Evolutionary conservation across 2,888 invertebrate species (phyloP), one percentile per base, ranked within the genome.

Genomic region (Andrena fulva): DNA sequence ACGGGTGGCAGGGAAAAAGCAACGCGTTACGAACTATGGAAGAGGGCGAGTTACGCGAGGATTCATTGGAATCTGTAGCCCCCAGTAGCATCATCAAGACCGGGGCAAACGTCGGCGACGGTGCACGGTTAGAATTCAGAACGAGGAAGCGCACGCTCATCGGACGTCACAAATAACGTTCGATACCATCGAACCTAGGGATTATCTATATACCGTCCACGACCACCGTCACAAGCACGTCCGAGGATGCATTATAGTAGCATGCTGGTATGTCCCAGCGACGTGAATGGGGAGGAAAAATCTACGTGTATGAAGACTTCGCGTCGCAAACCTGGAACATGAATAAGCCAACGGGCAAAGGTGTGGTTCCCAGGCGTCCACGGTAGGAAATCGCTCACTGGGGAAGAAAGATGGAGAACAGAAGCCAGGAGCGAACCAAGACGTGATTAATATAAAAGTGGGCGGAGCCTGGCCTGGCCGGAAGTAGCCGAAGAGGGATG

Each of bases 381-480:
- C 90, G 88, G 89, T 89, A 91, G 91, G 89, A 92, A 92, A 92
- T 92, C 91, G 91, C 91, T 91, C 91, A 85, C 90, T 86, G 89
- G 89, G 91, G 90, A 92, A 92, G 92, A 92, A 92, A 92, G 91
- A 91, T 91, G 91, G 88, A 86, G 86, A 87, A 88, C 87, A 89
- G 89, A 88, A 90, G 88, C 88, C 89, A 90, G 91, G 91, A 91
- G 89, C 91, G 92, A 91, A 91, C 92, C 91, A 93, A 93, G 93
- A 93, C 93, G 92, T 93, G 93, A 94, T 93, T 94, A 94, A 94
- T 93, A 93, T 92, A 93, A 93, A 93, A 93, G 93, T 93, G 92
- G 93, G 93, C 92, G 93, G 93, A 93, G 92, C 91, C 84, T 91
- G 89, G 91, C 80, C 85, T 87, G 90, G 89, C 92, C 93, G 93